A percentile compares a stretch with the other conserved stretches of the same genome.
These are phyloP conservation scores for Drosophila nebulosa DNA, from an alignment of 1,140 invertebrate genomes.

Conservation along the genomic window DNA sequence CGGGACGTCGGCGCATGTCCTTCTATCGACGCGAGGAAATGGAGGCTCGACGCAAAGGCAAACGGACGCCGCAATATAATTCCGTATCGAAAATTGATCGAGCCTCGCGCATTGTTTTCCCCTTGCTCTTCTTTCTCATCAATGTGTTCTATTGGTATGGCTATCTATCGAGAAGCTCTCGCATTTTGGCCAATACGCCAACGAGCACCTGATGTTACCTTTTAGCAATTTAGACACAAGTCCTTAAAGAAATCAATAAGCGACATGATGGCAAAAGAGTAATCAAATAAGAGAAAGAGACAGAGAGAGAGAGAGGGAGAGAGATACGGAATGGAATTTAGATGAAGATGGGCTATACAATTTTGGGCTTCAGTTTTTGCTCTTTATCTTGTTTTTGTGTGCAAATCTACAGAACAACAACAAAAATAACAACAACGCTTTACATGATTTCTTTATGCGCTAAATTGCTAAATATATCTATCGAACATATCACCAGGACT, in stretches of 20 bases:
- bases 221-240: slow-evolving; percentile 81
- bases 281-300: background rate
- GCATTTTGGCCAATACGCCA: slow-evolving; percentile 75
- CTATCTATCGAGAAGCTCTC: slow-evolving; percentile 86
- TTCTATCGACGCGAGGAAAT: slow-evolving; percentile 76
- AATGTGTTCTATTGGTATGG: slow-evolving; percentile 91
- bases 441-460: slow-evolving; percentile 70
- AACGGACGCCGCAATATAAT: slow-evolving; percentile 86
- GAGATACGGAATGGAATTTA: background rate
- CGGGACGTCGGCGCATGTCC: slow-evolving; percentile 70
- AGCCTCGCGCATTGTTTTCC: slow-evolving; percentile 88
- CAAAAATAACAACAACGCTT: slow-evolving; percentile 56
- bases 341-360: background rate
- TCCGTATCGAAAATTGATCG: slow-evolving; percentile 91
- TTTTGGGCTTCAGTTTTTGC: slow-evolving; percentile 58
- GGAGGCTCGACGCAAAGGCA: slow-evolving; percentile 81
- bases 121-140: slow-evolving; percentile 88
- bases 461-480: slow-evolving; percentile 72
- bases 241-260: slow-evolving; percentile 70
- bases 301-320: background rate
- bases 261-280: slow-evolving; percentile 46
- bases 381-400: slow-evolving; percentile 70
- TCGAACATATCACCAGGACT: slow-evolving; percentile 54
- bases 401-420: slow-evolving; percentile 29
- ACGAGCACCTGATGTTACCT: slow-evolving; percentile 80